phyloP scores from a whole-genome alignment of 92 coral and sea anemone genomes.

The Porites rus region DNA sequence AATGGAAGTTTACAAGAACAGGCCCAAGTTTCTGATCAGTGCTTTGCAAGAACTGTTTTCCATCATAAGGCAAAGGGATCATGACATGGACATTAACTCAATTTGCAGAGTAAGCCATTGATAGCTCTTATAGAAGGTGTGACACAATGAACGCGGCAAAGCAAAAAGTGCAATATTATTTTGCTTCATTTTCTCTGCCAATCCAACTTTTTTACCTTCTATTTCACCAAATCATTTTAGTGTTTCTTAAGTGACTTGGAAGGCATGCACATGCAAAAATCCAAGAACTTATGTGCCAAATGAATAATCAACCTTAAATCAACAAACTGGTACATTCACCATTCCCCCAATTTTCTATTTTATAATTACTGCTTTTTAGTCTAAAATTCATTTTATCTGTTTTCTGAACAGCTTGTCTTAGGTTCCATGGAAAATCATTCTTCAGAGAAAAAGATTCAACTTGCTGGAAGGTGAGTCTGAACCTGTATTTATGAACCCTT shows the following conservation, averaged over 20 bases:
- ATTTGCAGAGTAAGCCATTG: conserved; percentile 69
- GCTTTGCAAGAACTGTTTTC: conserved; percentile 83
- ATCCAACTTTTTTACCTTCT: no score
- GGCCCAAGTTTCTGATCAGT: conserved; percentile 74
- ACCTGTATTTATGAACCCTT: background rate
- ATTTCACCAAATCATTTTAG: no score
- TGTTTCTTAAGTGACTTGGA: no score
- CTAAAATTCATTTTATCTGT: background rate
- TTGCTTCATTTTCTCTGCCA: no score
- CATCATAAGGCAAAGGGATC: conserved; percentile 51
- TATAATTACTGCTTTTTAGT: background rate
- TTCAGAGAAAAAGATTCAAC: conserved; percentile 75
- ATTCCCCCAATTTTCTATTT: background rate
- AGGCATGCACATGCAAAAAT: no score
- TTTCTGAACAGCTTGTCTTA: conserved; percentile 65
- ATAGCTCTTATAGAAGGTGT: no score
- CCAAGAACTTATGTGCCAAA: no score
- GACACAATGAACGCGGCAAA: no score
- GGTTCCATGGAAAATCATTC: conserved; percentile 75
- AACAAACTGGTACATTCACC: no score
- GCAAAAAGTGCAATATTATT: no score
- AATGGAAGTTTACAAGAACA: conserved; percentile 66
- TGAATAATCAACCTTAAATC: no score
- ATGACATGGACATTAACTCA: conserved; percentile 47
- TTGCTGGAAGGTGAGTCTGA: conserved; percentile 78